Percentiles rank a stretch among this genome's conserved stretches.
These are phyloP conservation scores for Eupithecia exiguata DNA, from an alignment of 2,888 invertebrate species.

Conservation along the genomic window DNA sequence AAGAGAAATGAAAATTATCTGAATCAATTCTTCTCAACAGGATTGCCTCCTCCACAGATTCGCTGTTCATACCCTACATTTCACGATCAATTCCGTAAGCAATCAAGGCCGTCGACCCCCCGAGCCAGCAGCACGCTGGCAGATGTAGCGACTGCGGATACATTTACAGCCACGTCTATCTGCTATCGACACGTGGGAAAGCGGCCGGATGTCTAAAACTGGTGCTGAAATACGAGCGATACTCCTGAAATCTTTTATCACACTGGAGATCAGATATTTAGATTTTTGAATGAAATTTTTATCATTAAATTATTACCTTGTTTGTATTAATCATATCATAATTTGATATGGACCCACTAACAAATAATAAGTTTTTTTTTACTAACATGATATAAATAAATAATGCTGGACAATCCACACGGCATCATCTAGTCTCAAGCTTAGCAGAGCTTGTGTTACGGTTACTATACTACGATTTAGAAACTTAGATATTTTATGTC, in stretches of 20 bases:
- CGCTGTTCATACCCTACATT: slow-evolving; percentile 32
- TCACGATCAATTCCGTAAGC: slow-evolving; percentile 53
- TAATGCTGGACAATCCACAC: too few species aligned
- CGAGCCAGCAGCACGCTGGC: slow-evolving; percentile 32
- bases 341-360: too few species aligned
- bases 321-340: too few species aligned
- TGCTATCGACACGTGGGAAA: slow-evolving; percentile 39
- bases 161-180: slow-evolving; percentile 43
- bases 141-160: slow-evolving; percentile 38
- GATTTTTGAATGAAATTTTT: too few species aligned
- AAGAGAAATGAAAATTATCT: not conserved
- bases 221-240: slow-evolving; percentile 2
- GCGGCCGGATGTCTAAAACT: slow-evolving; percentile 34
- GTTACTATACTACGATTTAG: too few species aligned
- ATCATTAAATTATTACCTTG: too few species aligned
- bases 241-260: not conserved
- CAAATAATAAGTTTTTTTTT: too few species aligned
- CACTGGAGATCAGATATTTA: too few species aligned
- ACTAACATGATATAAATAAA: too few species aligned
- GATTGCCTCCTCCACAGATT: slow-evolving; percentile 28
- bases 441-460: too few species aligned
- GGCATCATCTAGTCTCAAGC: too few species aligned
- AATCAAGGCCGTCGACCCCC: slow-evolving; percentile 55
- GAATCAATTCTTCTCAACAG: not conserved
- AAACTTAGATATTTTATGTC: too few species aligned